phyloP scores from a whole-genome alignment of 2,113 vertebrate species.

The Mus pahari region DNA sequence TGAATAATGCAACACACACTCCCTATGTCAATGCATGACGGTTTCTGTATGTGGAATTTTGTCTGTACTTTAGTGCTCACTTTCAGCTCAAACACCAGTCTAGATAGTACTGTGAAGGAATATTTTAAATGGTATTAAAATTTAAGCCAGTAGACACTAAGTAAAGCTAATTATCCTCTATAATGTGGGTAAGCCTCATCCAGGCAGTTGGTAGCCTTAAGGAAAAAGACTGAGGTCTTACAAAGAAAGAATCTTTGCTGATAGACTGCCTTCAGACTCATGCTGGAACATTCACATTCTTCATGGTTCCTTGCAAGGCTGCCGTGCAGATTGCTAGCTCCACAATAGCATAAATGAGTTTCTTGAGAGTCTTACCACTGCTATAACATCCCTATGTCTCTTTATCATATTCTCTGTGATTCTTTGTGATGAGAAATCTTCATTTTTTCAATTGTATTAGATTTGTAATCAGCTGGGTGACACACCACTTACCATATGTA shows the following conservation, averaged over 20 bases:
- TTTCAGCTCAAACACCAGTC: neutral
- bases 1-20: neutral
- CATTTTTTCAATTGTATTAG: neutral
- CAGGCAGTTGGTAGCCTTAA: neutral
- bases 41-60: constrained; percentile 1
- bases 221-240: neutral
- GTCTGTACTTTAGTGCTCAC: neutral
- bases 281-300: neutral
- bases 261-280: neutral
- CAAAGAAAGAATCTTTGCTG: constrained; percentile 8
- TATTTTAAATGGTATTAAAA: constrained; percentile 16
- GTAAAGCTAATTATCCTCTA: constrained; percentile 42
- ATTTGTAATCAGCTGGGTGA: neutral
- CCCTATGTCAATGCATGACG: neutral
- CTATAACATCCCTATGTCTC: neutral
- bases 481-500: neutral
- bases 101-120: neutral
- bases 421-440: neutral
- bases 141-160: constrained; percentile 5
- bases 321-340: neutral
- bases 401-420: neutral
- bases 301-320: neutral
- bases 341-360: neutral
- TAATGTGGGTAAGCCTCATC: neutral
- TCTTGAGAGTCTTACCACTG: neutral